A percentile compares a stretch with the other conserved stretches of the same genome.
phyloP scores from a whole-genome alignment of 2,888 invertebrate species.

The Dicyrtomina minuta region DNA sequence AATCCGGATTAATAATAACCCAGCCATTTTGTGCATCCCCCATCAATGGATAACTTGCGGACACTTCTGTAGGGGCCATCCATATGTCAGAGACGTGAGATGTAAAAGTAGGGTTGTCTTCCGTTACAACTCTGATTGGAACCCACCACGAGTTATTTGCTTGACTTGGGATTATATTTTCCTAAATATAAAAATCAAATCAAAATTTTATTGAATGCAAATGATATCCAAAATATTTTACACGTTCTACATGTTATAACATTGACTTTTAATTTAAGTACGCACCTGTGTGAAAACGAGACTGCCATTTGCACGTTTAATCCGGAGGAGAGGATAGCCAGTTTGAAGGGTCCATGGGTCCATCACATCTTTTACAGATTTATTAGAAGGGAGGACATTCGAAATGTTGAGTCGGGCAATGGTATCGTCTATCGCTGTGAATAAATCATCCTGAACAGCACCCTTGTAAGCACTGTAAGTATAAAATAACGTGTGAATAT shows the following conservation, averaged over 20 bases:
- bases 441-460: conserved; percentile 44
- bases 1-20: conserved; percentile 21
- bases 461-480: not conserved
- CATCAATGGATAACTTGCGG: not conserved
- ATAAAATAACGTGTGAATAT: not conserved
- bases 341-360: conserved; percentile 44
- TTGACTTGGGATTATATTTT: conserved; percentile 21
- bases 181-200: not conserved
- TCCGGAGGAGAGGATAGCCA: conserved; percentile 43
- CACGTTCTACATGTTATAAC: too few relatives aligned
- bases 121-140: conserved; percentile 17
- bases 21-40: not conserved
- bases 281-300: conserved; percentile 21
- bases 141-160: conserved; percentile 25
- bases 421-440: conserved; percentile 34
- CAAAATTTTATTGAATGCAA: not conserved
- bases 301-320: conserved; percentile 2
- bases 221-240: not conserved
- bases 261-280: too few relatives aligned
- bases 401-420: conserved; percentile 15
- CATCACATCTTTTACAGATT: conserved; percentile 40
- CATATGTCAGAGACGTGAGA: conserved; percentile 5
- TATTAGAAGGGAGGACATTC: conserved; percentile 24
- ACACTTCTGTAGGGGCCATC: not conserved
- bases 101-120: conserved; percentile 1